Base-by-base conservation (phyloP, 2,797 vertebrate genomes). In the Squalus acanthias region DNA sequence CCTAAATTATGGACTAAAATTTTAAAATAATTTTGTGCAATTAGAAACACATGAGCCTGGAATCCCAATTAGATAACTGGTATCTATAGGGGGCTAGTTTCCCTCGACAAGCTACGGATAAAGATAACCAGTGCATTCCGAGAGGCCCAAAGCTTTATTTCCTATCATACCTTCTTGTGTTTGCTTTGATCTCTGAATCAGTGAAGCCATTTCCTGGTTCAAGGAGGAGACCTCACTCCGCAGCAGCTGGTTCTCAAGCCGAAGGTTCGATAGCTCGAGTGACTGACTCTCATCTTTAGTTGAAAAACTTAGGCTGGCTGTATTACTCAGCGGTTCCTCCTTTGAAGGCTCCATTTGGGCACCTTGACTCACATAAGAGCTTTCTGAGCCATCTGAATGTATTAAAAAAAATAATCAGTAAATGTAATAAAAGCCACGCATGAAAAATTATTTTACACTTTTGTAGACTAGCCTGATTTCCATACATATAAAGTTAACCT, bases 151-250 rank as follows among this genome's bases (percentile, higher is more conserved):
- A 0, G 91, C 20, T 93, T 24, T 0, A 57, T 33, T 70, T 92
- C 15, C n/a, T 5, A 7, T 95, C 97, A 96, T 97, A 99, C 99
- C 99, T 96, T 99, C 99, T 97, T 99, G 99, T 20, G 98, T 98
- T 97, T 99, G 98, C 97, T 99, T 99, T 96, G 99, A 98, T 96
- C 99, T 98, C 97, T 99, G 99, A 97, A 99, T 98, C 97, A 99
- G 97, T 0, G 98, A 98, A 29, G 99, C 99, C 99, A 99, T 99
- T 98, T 99, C 99, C 97, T 99, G 99, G 98, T 99, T 99, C 97
- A 99, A 98, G 82, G 99, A 99, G 2, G 98, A 98, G 96, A 99
- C 99, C 97, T 99, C 99, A 91, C 97, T 99, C 89, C 99, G 98
- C 96, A 99, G 97, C 70, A 99, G 98, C 96, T 99, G 99, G 97